Evolutionary conservation across 2,888 invertebrate genomes (phyloP), one percentile per base, ranked within the genome.

Genomic region (Diarsia rubi): DNA sequence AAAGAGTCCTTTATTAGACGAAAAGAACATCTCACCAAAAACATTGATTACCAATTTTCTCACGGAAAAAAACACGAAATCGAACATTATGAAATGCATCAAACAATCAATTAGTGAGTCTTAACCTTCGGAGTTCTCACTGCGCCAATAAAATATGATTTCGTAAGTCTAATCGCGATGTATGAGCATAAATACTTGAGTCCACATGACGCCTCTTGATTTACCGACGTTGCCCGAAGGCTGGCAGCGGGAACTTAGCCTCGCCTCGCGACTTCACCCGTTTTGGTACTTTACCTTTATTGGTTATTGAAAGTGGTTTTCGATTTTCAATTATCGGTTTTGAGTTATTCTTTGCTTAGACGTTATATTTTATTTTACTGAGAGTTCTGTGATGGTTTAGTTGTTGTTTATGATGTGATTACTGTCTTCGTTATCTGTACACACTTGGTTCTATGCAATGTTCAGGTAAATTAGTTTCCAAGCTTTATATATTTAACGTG

Each of bases 181-280:
- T 88, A 88, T 87, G 88, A 88, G 86, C 91, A 91, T 93, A 93
- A 92, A 88, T 88, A 88, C 88, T 85, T 84, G 85, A 88, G 90
- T 84, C 95, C 91, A 86, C 95, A 94, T 95, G 95, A 91, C 90
- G 94, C 91, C 94, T 79, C 63, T 84, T 93, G 93, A 94, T 93
- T 92, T 91, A 91, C 88, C 67, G 87, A 69, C 82, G 63, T 69
- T 71, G 79, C 65, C 52, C 81, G 75, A 57, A 57, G 79, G 87
- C 88, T 82, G 68, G 52, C 65, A 78, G 70, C 45, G 72, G 80
- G 73, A 44, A 70, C 70, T 75, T 78, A 81, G 85, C 67, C 69
- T 69, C 75, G 71, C 57, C 47, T 71, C 69, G 70, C 65, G 78
- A 69, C 70, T 73, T 82, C 52, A 78, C 83, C 69, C 65, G 83